Base-by-base conservation (phyloP, 2,888 invertebrate genomes). In the Linnaemya tessellans region DNA sequence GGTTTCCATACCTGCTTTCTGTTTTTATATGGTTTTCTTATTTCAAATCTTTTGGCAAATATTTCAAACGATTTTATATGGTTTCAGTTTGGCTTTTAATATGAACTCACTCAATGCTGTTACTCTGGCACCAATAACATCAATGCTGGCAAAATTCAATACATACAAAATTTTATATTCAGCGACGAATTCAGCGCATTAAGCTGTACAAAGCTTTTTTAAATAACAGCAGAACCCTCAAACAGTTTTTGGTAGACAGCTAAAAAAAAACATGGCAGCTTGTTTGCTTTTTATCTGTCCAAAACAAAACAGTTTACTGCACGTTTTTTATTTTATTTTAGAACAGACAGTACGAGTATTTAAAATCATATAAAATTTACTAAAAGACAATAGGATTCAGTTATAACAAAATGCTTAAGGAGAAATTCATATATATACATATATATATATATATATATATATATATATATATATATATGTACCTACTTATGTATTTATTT, bases 121-220 rank as follows among this genome's bases (percentile, higher is more conserved):
- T 79, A 54, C 38, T 30, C 30, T 54, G 43, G 25, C n/a, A 49
- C 30, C 38, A 65, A 46, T 58, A 71, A 67, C 35, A 64, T 49
- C 5, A 64, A 11, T 43, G 46, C 65, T 35, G 62, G 41, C 38
- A 65, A 58, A 56, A 73, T 60, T 15, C 78, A 75, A 74, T 82
- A 67, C 54, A 77, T 80, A 80, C 71, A 77, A 49, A 70, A 73
- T 64, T 77, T 13, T 65, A 0, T 3, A 84, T 70, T 84, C 80
- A 75, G 75, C 75, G 20, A 15, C 1, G 7, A 11, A 79, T 84
- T 84, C 84, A 82, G 85, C 85, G 38, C 43, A 56, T 71, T 67
- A 60, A 56, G 85, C 85, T 82, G 85, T 80, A 85, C 75, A 54
- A 75, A 85, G 82, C 82, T 85, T 80, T 82, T 60, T 56, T 58